Conservation (phyloP, 2,888 invertebrate genomes). For the Pristionchus exspectatus region DNA sequence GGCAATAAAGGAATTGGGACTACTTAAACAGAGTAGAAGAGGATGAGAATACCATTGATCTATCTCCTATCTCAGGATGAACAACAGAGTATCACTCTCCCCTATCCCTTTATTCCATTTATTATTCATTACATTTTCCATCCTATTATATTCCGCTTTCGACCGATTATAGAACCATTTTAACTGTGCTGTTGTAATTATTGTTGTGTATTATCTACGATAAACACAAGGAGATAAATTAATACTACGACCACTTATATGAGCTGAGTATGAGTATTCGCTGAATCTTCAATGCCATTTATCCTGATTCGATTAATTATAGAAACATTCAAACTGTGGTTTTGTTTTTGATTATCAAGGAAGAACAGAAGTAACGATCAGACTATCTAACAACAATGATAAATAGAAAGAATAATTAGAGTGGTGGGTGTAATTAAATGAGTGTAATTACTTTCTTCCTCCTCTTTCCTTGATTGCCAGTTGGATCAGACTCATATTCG, state of each 20-base stretch:
- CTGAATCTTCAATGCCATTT: not conserved
- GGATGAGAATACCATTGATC: conserved; percentile 58
- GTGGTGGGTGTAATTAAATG: not conserved
- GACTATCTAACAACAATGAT: not conserved
- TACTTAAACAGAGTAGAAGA: conserved; percentile 76
- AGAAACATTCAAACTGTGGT: conserved; percentile 46
- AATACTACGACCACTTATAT: no score
- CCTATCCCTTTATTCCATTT: conserved; percentile 19
- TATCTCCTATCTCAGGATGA: not conserved
- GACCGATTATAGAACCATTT: conserved; percentile 34
- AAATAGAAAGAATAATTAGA: not conserved
- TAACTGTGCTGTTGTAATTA: conserved; percentile 53
- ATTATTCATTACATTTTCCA: not conserved
- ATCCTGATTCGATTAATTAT: conserved; percentile 26
- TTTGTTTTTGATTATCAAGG: conserved; percentile 46
- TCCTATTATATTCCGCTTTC: conserved; percentile 40
- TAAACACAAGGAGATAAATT: conserved; percentile 18
- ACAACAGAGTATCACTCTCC: conserved; percentile 46
- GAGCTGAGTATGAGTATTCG: not conserved
- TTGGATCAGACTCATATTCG: conserved; percentile 89
- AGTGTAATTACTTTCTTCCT: conserved; percentile 86
- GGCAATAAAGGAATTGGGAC: conserved; percentile 76
- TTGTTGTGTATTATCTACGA: conserved; percentile 54
- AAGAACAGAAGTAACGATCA: not conserved
- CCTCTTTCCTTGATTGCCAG: conserved; percentile 97